Percentiles rank a stretch among this genome's conserved stretches.
Conservation (phyloP, 2,113 vertebrate species). For the Alexandromys fortis region DNA sequence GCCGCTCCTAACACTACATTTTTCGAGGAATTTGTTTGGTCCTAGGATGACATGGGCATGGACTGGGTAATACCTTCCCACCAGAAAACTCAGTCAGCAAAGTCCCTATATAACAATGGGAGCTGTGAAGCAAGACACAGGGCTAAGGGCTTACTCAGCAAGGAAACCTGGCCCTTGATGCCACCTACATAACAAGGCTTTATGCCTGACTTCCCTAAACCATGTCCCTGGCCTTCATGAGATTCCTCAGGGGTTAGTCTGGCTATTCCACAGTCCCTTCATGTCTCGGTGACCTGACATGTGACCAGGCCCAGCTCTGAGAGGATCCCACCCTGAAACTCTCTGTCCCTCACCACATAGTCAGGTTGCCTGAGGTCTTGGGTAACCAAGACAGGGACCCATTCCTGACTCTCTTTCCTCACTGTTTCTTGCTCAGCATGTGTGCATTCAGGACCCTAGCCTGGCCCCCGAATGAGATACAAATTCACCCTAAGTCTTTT, state of each 20-base stretch:
- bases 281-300: not conserved
- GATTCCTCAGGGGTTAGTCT: not conserved
- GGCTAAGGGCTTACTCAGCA: not conserved
- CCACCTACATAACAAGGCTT: not conserved
- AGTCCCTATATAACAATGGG: not conserved
- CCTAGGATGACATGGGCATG: not conserved
- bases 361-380: not conserved
- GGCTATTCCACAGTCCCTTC: not conserved
- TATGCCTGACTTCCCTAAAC: not conserved
- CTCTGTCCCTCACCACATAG: not conserved
- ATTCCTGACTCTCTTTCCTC: not conserved
- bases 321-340: not conserved
- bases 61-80: not conserved
- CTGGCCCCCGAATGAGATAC: not conserved
- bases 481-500: not conserved
- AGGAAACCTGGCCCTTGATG: too few species aligned
- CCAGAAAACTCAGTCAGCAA: not conserved
- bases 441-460: not conserved
- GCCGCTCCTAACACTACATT: too few species aligned
- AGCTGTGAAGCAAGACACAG: not conserved
- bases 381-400: not conserved
- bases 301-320: not conserved
- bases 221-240: not conserved
- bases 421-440: not conserved
- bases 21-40: accelerated